Evolutionary conservation across 2,888 invertebrate genomes (phyloP), one percentile per base, ranked within the genome.

Genomic region (Cryptus armator): DNA sequence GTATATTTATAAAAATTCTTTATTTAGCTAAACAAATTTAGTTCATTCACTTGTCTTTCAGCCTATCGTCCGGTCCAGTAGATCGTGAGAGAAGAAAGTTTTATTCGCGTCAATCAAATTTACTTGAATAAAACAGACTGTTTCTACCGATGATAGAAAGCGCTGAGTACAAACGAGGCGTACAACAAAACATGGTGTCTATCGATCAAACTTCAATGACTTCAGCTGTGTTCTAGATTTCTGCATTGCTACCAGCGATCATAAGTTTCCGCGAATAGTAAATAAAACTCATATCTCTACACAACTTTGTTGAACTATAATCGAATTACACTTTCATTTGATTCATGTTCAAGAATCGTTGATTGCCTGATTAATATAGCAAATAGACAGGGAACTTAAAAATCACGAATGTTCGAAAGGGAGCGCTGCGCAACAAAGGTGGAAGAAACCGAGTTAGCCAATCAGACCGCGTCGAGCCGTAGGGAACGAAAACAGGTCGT

Each of bases 121-220:
- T 9, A 37, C 37, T 37, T 37, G 37, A 37, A 37, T 37, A 9
- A 5, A 37, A 37, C 37, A 37, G 37, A 37, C 37, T 37, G 3
- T 37, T 37, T 37, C 37, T 9, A 37, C 37, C 37, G 9, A 37
- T 37, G 5, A 37, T 37, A 37, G 37, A 37, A 37, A 37, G 9
- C 37, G 9, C 37, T 2, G 9, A 37, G 37, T 37, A 37, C 37
- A 9, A 37, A 37, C 14, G 1, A 77, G 64, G 46, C 64, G 43
- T 43, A 53, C 48, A 70, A 77, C 44, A 4, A 37, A 66, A 72
- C 77, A 72, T 67, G 71, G 19, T 48, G 14, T 59, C 37, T 56
- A 77, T 83, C 82, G 77, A 83, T 77, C 66, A 83, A 78, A 77
- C 77, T 72, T 77, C 19, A 37, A 76, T n/a, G 2, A 46, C 51